Base-by-base conservation (phyloP, 2,113 vertebrate species). In the Caranx melampygus region DNA sequence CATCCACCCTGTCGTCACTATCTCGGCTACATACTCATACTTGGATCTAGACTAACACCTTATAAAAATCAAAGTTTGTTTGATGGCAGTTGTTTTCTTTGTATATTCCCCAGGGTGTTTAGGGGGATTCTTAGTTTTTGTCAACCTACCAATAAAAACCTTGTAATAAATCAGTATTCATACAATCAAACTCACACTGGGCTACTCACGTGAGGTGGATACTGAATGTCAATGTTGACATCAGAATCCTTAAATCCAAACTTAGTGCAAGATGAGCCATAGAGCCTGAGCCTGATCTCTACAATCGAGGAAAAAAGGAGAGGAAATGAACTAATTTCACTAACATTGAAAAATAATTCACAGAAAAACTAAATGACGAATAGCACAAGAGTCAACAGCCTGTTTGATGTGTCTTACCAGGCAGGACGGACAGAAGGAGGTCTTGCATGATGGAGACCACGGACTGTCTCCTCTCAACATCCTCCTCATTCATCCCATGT, bases 191-290 rank as follows among this genome's bases (percentile, higher is more conserved):
- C 61, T 82, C 57, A 79, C 60, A 62, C 59, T 58, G 52, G 12
- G 33, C 82, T 95, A 97, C 97, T 97, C 96, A 99, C 97, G 47
- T 83, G 93, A 83, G 91, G 88, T 81, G 97, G 97, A 93, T 96
- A 97, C 81, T 97, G 96, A 88, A 96, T 94, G 91, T 99, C 97
- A 90, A 99, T 96, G 89, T 99, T 98, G 85, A 98, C 89, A 83
- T 99, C 97, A 16, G 97, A 98, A 87, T 95, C 95, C 91, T 94
- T 97, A 91, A 98, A 99, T 92, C 97, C 97, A 93, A 98, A 95
- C 90, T 95, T 95, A 73, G 96, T 97, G 87, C 88, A 96, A 77
- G 97, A 98, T 60, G 97, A 99, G 79, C 97, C 97, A 92, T 99
- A 98, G n/a, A 98, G 92, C 90, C 97, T 95, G 84, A 98, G 93